Base-by-base conservation (phyloP, 2,113 vertebrate species). In the Trochalopteron elliotii region DNA sequence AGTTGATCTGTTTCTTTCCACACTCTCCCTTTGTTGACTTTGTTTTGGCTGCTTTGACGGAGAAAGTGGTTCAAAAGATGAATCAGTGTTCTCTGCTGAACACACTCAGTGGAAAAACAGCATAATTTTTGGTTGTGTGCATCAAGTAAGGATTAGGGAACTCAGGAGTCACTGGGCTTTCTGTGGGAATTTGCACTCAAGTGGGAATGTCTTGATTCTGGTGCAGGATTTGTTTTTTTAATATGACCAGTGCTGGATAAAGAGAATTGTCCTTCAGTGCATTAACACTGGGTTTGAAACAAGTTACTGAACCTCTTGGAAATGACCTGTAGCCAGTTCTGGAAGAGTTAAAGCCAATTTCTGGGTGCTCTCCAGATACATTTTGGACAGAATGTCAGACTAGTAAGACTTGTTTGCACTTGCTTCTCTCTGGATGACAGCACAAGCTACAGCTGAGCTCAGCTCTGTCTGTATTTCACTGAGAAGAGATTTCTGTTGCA, bases 61-160 rank as follows among this genome's bases (percentile, higher is more conserved):
- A 95, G 92, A 93, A 97, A 92, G 75, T 88, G 71, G 47, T 70
- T 96, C 80, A 93, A 35, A 15, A 12, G 50, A 90, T 83, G 94
- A 95, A 59, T 95, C 89, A 61, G 4, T 83, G 63, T 74, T 93
- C 30, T 17, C 39, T 86, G 68, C 50, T 86, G 83, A 88, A 3
- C n/a, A 33, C 16, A 21, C 42, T 35, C 10, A 30, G 18, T 83
- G 93, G 80, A 94, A 93, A 94, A 95, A 59, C 30, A 47, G 63
- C 19, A 12, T 88, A 47, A 70, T 40, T 69, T 45, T 19, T 25
- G 47, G 9, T 72, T 90, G 30, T 77, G 30, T 83, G 35, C 55
- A 50, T 92, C n/a, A 28, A 63, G 39, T 28, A 39, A 37, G 82
- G 30, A 31, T 82, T 91, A 64, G 25, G 57, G 37, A 89, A 52